Base-by-base conservation (phyloP, 2,113 vertebrate species). In the Hepsetus odoe region DNA sequence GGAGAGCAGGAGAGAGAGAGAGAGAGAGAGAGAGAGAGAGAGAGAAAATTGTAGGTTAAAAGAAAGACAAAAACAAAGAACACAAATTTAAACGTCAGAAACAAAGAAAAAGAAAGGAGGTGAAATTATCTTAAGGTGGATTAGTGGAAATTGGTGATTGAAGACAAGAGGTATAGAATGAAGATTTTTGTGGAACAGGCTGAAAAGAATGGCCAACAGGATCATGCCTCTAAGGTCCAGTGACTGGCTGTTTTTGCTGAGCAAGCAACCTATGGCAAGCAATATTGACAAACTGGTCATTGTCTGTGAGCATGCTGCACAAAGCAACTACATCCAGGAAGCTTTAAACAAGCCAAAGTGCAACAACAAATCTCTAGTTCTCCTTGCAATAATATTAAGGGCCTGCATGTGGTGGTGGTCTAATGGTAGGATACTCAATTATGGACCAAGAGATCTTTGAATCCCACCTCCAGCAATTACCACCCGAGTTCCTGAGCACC, bases 1-100 rank as follows among this genome's bases (percentile, higher is more conserved):
- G 88, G 87, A 91, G 40, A 56, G 79, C 72, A 30, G 11, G 42
- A 82, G 66, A 73, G 28, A 89, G 38, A 24, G 16, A n/a, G 55
- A 30, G 58, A 74, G 70, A 87, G 72, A 89, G 55, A 24, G 10
- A n/a, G 51, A 44, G 58, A 71, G 70, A 83, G 68, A 71, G 68
- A 75, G 26, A 77, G 76, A 69, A 4, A 35, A 76, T 32, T n/a
- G 44, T 12, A 61, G 8, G 44, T 49, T 51, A 13, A 58, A 44
- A 20, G 24, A 12, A 32, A 33, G 69, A 72, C 38, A 62, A 40
- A 24, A 71, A 70, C 16, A 69, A 26, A 64, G 64, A 74, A 58
- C 38, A 74, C 81, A 75, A 79, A 85, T 38, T 4, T 5, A 38
- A 38, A 9, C 9, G 9, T 2, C 53, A 81, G 32, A 62, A 62